These are phyloP conservation scores for Aphrocallistes beatrix DNA, from an alignment of 37 sponge, comb jelly and placozoan genomes.

Conservation along the genomic window DNA sequence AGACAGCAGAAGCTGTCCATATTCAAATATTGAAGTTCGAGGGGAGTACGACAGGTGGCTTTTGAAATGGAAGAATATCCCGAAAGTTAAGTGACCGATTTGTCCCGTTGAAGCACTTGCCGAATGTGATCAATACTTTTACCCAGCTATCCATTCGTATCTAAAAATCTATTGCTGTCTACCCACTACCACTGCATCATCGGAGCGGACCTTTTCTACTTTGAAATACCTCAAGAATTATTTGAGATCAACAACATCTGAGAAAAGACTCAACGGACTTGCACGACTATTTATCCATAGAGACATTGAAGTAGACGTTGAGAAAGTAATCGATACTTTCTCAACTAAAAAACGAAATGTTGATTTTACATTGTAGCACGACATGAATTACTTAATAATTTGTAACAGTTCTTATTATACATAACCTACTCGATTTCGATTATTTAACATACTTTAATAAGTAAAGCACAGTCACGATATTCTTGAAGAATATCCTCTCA, in stretches of 20 bases:
- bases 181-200: slow-evolving; percentile 15
- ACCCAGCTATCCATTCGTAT: slow-evolving; percentile 15
- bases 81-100: background rate
- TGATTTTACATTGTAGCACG: background rate
- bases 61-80: slow-evolving; percentile 5
- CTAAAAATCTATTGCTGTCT: slow-evolving; percentile 7
- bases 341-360: background rate
- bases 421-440: no score
- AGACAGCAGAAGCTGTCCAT: no score
- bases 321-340: background rate
- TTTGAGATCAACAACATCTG: background rate
- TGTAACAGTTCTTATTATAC: background rate
- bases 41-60: slow-evolving; percentile 7
- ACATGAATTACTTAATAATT: background rate
- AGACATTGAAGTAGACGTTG: no score
- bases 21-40: slow-evolving; percentile 15
- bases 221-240: no score
- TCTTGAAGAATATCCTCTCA: no score
- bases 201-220: background rate
- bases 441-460: no score
- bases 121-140: slow-evolving; percentile 15
- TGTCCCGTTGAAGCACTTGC: slow-evolving; percentile 13
- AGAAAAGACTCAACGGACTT: background rate
- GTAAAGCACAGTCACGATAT: no score
- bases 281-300: background rate